phyloP scores from a whole-genome alignment of 2,113 vertebrate genomes.

The Euleptes europaea region DNA sequence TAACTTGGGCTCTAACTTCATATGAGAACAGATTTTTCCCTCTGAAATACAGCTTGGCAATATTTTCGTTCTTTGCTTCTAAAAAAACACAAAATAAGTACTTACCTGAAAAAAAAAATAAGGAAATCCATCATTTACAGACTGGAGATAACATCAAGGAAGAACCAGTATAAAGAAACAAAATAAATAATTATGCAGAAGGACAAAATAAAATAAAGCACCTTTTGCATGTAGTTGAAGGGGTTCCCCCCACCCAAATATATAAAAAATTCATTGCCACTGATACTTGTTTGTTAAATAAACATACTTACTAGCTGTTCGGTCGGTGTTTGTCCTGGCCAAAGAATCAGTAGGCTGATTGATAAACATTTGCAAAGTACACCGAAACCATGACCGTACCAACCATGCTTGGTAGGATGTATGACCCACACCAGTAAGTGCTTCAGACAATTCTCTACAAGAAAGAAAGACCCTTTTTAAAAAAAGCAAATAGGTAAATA shows the following conservation, averaged over 20 bases:
- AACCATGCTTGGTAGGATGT: slow-evolving; percentile 84
- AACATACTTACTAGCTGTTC: slow-evolving; percentile 70
- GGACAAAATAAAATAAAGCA: slow-evolving; percentile 66
- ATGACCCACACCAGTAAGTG: slow-evolving; percentile 67
- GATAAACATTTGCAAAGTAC: slow-evolving; percentile 90
- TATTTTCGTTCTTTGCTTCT: slow-evolving; percentile 66
- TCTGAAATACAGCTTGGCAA: slow-evolving; percentile 62
- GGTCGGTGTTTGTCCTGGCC: slow-evolving; percentile 67
- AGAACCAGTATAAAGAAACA: slow-evolving; percentile 49
- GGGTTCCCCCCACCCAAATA: slow-evolving; percentile 47
- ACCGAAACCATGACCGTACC: slow-evolving; percentile 93
- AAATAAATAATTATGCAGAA: slow-evolving; percentile 63
- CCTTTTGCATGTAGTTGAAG: slow-evolving; percentile 51
- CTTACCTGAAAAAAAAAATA: slow-evolving; percentile 59
- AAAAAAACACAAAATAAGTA: slow-evolving; percentile 60
- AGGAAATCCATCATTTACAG: slow-evolving; percentile 61
- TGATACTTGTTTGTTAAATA: slow-evolving; percentile 42
- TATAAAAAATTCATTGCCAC: slow-evolving; percentile 25
- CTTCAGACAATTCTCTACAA: slow-evolving; percentile 81
- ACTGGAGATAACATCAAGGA: slow-evolving; percentile 59
- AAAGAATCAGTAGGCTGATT: slow-evolving; percentile 73
- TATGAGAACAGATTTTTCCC: slow-evolving; percentile 61
- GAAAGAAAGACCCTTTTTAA: slow-evolving; percentile 2
- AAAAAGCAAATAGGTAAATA: slow-evolving; percentile 4
- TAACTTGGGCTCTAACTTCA: slow-evolving; percentile 60